Percentiles rank a stretch among this genome's conserved stretches.
Evolutionary conservation across 2,113 vertebrate species (phyloP).

Genomic region (Tricholaema leucomelas): DNA sequence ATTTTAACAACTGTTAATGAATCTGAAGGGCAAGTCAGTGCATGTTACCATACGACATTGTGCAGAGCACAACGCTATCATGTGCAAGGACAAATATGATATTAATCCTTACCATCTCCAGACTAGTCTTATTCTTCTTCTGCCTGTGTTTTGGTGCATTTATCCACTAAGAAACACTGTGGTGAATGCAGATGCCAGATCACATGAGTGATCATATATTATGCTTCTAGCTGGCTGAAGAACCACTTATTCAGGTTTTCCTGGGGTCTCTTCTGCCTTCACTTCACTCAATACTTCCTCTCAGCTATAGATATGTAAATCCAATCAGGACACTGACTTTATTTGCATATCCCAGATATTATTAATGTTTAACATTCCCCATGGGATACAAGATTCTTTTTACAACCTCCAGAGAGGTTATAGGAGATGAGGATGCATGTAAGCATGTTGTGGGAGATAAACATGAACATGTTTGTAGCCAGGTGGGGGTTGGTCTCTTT

Average conservation of each 20-base stretch:
- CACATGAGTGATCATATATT: neutral
- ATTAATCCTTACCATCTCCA: neutral
- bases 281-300: neutral
- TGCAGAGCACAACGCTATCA: neutral
- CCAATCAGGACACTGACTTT: neutral
- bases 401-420: neutral
- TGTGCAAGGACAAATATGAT: neutral
- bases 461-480: accelerated
- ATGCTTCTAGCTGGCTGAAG: neutral
- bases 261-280: neutral
- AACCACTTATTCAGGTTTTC: neutral
- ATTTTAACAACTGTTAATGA: conserved; percentile 14
- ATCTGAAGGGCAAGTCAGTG: neutral
- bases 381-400: neutral
- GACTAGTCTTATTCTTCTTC: neutral
- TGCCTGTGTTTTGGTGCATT: neutral
- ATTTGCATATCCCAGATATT: neutral
- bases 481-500: too few relatives aligned
- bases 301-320: neutral
- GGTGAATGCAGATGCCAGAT: neutral
- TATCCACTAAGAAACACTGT: neutral
- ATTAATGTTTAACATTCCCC: neutral
- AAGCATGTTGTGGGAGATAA: neutral
- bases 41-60: neutral
- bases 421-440: neutral